Conservation (phyloP, 2,113 vertebrate genomes). For the Scytalopus superciliaris region DNA sequence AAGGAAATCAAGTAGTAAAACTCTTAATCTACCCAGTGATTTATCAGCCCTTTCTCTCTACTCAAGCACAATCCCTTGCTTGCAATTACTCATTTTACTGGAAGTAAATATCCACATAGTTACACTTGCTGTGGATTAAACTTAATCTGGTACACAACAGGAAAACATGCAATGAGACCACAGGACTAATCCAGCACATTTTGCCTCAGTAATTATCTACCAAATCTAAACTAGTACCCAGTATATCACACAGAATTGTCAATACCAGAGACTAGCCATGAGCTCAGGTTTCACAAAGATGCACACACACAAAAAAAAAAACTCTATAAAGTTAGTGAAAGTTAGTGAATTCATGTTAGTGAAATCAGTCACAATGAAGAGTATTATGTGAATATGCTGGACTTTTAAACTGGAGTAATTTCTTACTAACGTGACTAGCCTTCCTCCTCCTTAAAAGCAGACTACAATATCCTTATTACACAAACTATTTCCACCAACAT, state of each 20-base stretch:
- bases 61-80: not conserved
- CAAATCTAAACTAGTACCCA: not conserved
- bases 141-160: not conserved
- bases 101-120: not conserved
- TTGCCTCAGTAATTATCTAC: not conserved
- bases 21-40: not conserved
- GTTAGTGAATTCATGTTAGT: not conserved
- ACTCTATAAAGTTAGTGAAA: not conserved
- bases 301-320: not conserved
- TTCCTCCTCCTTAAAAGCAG: not conserved
- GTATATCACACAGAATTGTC: not conserved
- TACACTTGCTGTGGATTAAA: not conserved
- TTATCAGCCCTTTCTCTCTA: not conserved
- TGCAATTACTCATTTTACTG: not conserved
- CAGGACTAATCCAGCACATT: not conserved
- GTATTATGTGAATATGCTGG: not conserved
- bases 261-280: not conserved
- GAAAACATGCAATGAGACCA: not conserved
- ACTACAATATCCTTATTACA: not conserved
- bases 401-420: not conserved
- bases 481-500: not conserved
- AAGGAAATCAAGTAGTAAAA: constrained; percentile 9
- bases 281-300: not conserved
- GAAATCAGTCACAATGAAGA: not conserved
- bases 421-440: rapidly evolving